Conservation (phyloP, 2,888 invertebrate genomes). For the Cremastinae sp. region DNA sequence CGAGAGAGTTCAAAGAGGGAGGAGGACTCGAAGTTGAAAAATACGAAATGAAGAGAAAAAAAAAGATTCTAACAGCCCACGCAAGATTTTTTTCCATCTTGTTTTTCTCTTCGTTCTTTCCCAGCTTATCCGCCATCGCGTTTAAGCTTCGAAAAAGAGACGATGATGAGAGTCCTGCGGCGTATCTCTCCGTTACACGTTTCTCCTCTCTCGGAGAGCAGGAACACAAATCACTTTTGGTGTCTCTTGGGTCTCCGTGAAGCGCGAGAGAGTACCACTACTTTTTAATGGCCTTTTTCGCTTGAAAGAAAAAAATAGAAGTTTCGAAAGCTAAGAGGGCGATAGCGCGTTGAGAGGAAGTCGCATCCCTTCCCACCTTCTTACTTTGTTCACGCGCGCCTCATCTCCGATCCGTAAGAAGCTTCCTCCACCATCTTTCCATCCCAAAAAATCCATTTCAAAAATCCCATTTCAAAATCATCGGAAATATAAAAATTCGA, state of each 20-base stretch:
- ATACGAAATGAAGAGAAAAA: constrained; percentile 67
- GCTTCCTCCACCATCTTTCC: background rate
- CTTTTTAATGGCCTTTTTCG: constrained; percentile 66
- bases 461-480: background rate
- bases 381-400: background rate
- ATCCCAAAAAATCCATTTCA: background rate
- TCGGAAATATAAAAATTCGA: constrained; percentile 31
- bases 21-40: constrained; percentile 52
- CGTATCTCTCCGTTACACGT: constrained; percentile 26
- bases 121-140: constrained; percentile 65
- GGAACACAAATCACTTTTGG: constrained; percentile 73
- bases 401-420: constrained; percentile 15
- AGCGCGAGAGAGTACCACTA: constrained; percentile 63
- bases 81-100: constrained; percentile 25
- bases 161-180: constrained; percentile 7
- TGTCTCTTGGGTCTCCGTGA: constrained; percentile 19
- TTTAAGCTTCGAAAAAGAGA: constrained; percentile 64
- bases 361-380: constrained; percentile 34
- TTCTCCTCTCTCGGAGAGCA: constrained; percentile 56
- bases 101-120: constrained; percentile 30
- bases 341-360: constrained; percentile 50
- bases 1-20: constrained; percentile 39
- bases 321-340: background rate
- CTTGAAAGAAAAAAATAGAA: constrained; percentile 5
- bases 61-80: constrained; percentile 71